Evolutionary conservation across 2,797 vertebrate species (phyloP).

Genomic region (Lagorchestes hirsutus): DNA sequence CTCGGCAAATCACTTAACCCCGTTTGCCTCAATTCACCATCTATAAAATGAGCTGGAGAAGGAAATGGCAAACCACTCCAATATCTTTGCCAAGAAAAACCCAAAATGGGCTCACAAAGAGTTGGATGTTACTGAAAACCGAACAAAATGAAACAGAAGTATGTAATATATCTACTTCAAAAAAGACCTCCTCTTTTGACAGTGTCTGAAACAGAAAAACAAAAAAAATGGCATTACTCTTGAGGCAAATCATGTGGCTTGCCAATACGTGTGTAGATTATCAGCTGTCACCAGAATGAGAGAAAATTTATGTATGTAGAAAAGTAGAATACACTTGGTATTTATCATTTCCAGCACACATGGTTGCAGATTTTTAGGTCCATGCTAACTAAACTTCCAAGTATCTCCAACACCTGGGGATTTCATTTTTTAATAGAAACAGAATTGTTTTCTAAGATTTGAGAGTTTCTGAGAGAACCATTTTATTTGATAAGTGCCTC

Average conservation of each 20-base stretch:
- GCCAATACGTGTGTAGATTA: not conserved
- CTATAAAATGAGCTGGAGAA: not conserved
- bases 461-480: slow-evolving; percentile 1
- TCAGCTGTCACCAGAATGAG: not conserved
- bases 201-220: not conserved
- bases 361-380: not conserved
- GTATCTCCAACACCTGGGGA: not conserved
- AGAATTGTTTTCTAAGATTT: slow-evolving; percentile 19
- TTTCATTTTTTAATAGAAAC: slow-evolving; percentile 18
- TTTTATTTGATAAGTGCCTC: slow-evolving; percentile 20
- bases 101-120: not conserved
- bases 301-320: not conserved
- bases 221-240: not conserved
- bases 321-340: not conserved
- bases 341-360: not conserved
- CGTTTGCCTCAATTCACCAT: not conserved
- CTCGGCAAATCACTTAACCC: not conserved
- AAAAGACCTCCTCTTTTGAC: not conserved
- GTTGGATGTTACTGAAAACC: not conserved
- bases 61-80: not conserved
- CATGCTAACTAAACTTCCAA: slow-evolving; percentile 5
- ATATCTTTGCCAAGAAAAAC: not conserved
- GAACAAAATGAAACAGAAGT: not conserved
- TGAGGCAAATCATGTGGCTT: not conserved
- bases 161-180: not conserved